Evolutionary conservation across 2,113 vertebrate genomes (phyloP), one percentile per base, ranked within the genome.

Genomic region (Chroicocephalus ridibundus): DNA sequence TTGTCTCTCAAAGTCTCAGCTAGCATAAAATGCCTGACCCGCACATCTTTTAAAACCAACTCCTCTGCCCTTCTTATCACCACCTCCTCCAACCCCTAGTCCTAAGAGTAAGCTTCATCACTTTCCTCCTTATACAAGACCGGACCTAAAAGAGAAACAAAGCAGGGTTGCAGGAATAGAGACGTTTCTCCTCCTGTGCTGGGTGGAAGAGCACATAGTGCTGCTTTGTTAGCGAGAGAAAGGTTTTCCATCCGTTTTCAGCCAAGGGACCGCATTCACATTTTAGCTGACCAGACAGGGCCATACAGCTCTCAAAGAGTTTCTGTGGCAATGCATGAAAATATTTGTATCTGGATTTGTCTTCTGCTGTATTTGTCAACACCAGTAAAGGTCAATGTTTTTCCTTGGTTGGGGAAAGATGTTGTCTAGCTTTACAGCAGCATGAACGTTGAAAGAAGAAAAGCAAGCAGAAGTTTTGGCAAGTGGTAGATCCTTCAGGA

Each of bases 281-380:
- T 96, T 94, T 88, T 81, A 92, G 69, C 91, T 87, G 91, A 94
- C 91, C 74, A 82, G 88, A 65, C 88, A 69, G 64, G 66, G 21
- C 70, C 93, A 32, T 21, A 51, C 0, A 24, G 78, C 58, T 46
- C 81, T 94, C 74, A 82, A 64, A 82, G 62, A 95, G 95, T 94
- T 97, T 97, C 97, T 97, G 96, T 95, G 95, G 91, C 86, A 87
- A 89, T 96, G 84, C 88, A 69, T 55, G 91, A 92, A 94, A 97
- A 97, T 96, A 95, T 95, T 96, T 97, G 93, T 96, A 95, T 97
- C 96, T 95, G 94, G 96, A 96, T 95, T 95, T 94, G 94, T 95
- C 89, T 91, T 97, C 86, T 94, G 70, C 86, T 94, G 81, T n/a
- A 89, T 95, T 94, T 97, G 93, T 97, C 96, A 97, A 94, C 58